Evolutionary conservation across 2,113 vertebrate genomes (phyloP), one percentile per base, ranked within the genome.

Genomic region (Morone saxatilis): DNA sequence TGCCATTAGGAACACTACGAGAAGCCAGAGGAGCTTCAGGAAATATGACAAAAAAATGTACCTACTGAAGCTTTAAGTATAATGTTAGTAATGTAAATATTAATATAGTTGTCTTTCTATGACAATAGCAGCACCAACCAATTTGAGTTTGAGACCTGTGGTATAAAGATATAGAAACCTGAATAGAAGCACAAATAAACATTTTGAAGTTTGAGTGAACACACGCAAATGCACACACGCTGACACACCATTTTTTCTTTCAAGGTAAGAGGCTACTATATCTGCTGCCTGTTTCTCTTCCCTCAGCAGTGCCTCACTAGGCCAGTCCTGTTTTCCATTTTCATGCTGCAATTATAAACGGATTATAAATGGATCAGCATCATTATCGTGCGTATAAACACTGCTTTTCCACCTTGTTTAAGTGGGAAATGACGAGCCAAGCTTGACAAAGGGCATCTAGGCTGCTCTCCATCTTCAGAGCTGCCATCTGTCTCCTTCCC

Each of bases 401-500:
- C 9, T 72, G 31, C 38, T 45, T 47, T 54, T 48, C 16, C 45
- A 71, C 43, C 48, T 56, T 31, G 19, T 25, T 43, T 31, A 54
- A 60, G 82, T 43, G 22, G 41, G 36, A 76, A 71, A 78, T 71
- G 47, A 56, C 8, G 62, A 47, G 19, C 4, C 43, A 20, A 67
- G 66, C 51, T 6, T 48, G n/a, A 78, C 31, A 73, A 67, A 68
- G 63, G 74, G 60, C 80, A 59, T 38, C 6, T 19, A 47, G 54
- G 16, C 57, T 74, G 61, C 45, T 76, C 77, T 79, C 57, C 62
- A 79, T 88, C 79, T 67, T 83, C 68, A 20, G n/a, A 47, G 16
- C 71, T 78, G 71, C 87, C 80, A 89, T 77, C 74, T 56, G 56
- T 38, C 78, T 59, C 43, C 60, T 25, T 72, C 70, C 43, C 76